These are phyloP conservation scores for Aldrovandia affinis DNA, from an alignment of 2,797 vertebrate genomes.

Conservation along the genomic window DNA sequence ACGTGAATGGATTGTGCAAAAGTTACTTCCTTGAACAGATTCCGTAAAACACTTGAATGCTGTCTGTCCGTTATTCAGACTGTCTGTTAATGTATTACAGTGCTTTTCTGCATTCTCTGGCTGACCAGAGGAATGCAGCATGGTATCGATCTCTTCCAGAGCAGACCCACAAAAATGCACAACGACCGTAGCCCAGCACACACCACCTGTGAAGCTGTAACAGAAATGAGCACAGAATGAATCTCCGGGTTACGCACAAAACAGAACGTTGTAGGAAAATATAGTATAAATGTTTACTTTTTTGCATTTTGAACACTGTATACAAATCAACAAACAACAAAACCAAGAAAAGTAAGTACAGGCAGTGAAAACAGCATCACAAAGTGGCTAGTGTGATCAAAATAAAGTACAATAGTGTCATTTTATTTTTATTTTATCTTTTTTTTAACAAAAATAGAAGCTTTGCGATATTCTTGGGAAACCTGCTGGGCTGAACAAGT, in stretches of 20 bases:
- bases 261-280: slow-evolving; percentile 77
- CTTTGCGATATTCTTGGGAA: slow-evolving; percentile 75
- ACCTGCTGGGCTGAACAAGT: slow-evolving; percentile 62
- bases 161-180: background rate
- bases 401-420: slow-evolving; percentile 71
- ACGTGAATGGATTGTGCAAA: background rate
- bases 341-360: slow-evolving; percentile 55
- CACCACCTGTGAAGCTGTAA: slow-evolving; percentile 57
- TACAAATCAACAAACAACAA: slow-evolving; percentile 62
- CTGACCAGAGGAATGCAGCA: background rate
- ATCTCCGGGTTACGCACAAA: slow-evolving; percentile 62
- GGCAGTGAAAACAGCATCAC: slow-evolving; percentile 64
- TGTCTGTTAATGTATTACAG: background rate
- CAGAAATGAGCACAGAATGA: slow-evolving; percentile 51
- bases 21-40: background rate
- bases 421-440: slow-evolving; percentile 64
- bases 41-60: background rate
- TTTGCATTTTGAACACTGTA: slow-evolving; percentile 55
- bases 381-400: slow-evolving; percentile 78
- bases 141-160: background rate
- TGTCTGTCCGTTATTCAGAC: background rate
- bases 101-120: background rate
- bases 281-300: slow-evolving; percentile 75
- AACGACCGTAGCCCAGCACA: slow-evolving; percentile 49
- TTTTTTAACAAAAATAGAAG: slow-evolving; percentile 85